Percentiles rank a stretch among this genome's conserved stretches.
Conservation (phyloP, 2,797 vertebrate genomes). For the Anas bernieri region DNA sequence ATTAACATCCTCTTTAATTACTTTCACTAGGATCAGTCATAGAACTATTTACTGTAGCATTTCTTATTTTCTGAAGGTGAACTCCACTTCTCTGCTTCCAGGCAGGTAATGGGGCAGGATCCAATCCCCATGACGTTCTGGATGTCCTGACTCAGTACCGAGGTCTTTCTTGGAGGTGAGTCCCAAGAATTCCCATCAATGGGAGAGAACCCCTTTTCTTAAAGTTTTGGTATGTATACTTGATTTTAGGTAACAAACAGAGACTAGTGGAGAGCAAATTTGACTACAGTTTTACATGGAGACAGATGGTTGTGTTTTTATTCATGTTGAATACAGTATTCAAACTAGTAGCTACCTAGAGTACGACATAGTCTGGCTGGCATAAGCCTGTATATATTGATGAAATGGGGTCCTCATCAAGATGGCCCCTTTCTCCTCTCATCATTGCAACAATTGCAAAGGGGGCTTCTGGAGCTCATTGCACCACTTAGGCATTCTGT, state of each 20-base stretch:
- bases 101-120: constrained; percentile 80
- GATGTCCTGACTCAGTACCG: constrained; percentile 78
- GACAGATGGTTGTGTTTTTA: neutral
- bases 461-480: neutral
- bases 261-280: neutral
- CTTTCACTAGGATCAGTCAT: neutral
- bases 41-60: neutral
- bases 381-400: accelerated
- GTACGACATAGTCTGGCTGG: neutral
- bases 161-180: constrained; percentile 84
- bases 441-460: accelerated
- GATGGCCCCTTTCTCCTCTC: neutral
- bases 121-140: constrained; percentile 23
- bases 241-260: neutral
- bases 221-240: neutral
- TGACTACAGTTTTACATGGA: neutral
- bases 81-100: neutral
- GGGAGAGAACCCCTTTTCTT: neutral
- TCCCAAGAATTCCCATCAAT: neutral
- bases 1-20: neutral
- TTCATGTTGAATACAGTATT: neutral
- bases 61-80: neutral
- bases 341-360: neutral
- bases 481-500: neutral
- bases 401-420: neutral